Evolutionary conservation across 2,888 invertebrate species (phyloP).

Genomic region (Antheraea yamamai): DNA sequence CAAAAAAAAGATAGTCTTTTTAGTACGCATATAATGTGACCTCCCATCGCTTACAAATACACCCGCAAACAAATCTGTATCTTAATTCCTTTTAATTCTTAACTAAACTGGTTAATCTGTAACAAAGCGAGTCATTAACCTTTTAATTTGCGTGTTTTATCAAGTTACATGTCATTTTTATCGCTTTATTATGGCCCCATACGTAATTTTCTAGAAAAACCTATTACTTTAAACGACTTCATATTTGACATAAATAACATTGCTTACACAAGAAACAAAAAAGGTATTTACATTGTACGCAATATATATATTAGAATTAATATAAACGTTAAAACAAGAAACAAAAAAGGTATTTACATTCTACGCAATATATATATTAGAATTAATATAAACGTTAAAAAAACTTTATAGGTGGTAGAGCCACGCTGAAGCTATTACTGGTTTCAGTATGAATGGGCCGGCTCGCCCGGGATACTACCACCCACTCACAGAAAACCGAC

Average conservation of each 20-base stretch:
- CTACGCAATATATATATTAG: background rate
- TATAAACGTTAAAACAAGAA: background rate
- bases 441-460: no score
- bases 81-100: constrained; percentile 28
- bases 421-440: no score
- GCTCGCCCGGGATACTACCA: no score
- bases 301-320: background rate
- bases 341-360: background rate
- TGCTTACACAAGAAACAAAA: background rate
- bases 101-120: constrained; percentile 43
- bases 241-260: background rate
- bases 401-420: no score
- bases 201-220: background rate
- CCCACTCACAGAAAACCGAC: no score
- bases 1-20: no score
- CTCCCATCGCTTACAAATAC: background rate
- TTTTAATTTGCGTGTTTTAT: constrained; percentile 35
- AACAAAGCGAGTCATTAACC: constrained; percentile 42
- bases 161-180: constrained; percentile 22
- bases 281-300: background rate
- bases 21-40: background rate
- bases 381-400: no score
- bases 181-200: constrained; percentile 1
- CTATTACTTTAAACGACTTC: background rate
- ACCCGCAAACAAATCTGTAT: constrained; percentile 2